These are phyloP conservation scores for Piliocolobus tephrosceles DNA, from an alignment of 2,113 vertebrate genomes.

Conservation along the genomic window DNA sequence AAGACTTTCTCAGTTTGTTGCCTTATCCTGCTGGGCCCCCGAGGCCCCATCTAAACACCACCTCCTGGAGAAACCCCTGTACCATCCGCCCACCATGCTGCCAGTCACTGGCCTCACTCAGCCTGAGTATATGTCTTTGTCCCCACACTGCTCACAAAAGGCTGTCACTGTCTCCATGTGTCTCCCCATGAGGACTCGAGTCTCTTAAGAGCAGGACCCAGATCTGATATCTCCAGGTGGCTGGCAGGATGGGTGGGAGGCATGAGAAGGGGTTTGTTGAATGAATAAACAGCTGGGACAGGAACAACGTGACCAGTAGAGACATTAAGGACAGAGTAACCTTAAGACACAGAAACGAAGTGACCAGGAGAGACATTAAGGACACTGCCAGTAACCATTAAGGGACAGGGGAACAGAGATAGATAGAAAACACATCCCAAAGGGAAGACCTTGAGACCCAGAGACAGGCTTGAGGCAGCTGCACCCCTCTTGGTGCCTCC, in stretches of 20 bases:
- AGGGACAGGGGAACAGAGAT: not conserved
- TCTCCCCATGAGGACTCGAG: not conserved
- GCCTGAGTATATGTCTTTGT: not conserved
- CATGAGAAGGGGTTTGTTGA: conserved; percentile 4
- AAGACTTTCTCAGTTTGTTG: not conserved
- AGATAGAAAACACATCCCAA: not conserved
- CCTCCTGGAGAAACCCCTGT: not conserved
- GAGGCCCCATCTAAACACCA: not conserved
- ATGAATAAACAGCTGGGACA: not conserved
- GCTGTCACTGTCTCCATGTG: not conserved
- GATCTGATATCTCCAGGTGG: not conserved
- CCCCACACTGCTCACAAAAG: not conserved
- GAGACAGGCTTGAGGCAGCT: not conserved
- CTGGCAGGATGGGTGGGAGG: not conserved
- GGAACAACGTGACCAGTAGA: not conserved
- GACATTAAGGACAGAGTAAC: not conserved
- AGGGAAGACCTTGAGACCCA: not conserved
- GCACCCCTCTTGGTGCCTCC: not conserved
- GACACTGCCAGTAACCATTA: not conserved
- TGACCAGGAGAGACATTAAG: not conserved
- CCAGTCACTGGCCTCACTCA: not conserved
- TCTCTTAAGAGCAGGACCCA: not conserved
- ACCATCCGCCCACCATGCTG: not conserved
- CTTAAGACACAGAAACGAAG: not conserved
- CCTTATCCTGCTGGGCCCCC: not conserved